These are phyloP conservation scores for Pseudopleuronectes americanus DNA, from an alignment of 2,797 vertebrate species.

Conservation along the genomic window DNA sequence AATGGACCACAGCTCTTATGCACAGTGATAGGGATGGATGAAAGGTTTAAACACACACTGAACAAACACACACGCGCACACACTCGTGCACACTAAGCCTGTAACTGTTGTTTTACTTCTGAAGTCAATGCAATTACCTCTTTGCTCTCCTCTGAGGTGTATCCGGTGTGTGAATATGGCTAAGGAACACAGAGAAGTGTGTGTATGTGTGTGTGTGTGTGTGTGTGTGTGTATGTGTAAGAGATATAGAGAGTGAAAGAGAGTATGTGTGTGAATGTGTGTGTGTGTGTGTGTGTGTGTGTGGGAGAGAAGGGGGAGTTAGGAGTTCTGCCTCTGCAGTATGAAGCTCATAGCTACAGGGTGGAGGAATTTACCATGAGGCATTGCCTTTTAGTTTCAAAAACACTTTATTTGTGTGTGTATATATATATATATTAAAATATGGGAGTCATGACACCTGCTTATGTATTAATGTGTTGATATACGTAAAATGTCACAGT, in stretches of 20 bases:
- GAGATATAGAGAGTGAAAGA: background rate
- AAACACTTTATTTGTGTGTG: constrained; percentile 1
- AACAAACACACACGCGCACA: constrained; percentile 34
- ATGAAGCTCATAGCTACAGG: constrained; percentile 51
- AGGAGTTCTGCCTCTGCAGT: constrained; percentile 46
- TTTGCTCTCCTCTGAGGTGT: constrained; percentile 53
- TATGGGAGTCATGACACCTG: background rate
- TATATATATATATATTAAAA: constrained; percentile 5
- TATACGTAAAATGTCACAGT: constrained; percentile 26
- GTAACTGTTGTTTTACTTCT: constrained; percentile 70
- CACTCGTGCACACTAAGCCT: constrained; percentile 39
- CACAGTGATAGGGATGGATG: constrained; percentile 45
- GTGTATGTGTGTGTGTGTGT: constrained; percentile 20
- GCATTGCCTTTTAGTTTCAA: constrained; percentile 37
- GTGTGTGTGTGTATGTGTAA: constrained; percentile 4
- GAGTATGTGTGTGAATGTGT: constrained; percentile 6
- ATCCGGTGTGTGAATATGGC: constrained; percentile 65
- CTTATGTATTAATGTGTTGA: constrained; percentile 27
- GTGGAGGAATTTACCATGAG: constrained; percentile 32
- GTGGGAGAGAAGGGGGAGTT: constrained; percentile 8
- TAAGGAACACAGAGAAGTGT: constrained; percentile 55
- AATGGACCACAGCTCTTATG: constrained; percentile 36
- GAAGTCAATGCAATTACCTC: constrained; percentile 72
- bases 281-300: constrained; percentile 12
- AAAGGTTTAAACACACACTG: constrained; percentile 50